phyloP scores from a whole-genome alignment of 2,113 vertebrate genomes.

The Eupsittula cactorum region DNA sequence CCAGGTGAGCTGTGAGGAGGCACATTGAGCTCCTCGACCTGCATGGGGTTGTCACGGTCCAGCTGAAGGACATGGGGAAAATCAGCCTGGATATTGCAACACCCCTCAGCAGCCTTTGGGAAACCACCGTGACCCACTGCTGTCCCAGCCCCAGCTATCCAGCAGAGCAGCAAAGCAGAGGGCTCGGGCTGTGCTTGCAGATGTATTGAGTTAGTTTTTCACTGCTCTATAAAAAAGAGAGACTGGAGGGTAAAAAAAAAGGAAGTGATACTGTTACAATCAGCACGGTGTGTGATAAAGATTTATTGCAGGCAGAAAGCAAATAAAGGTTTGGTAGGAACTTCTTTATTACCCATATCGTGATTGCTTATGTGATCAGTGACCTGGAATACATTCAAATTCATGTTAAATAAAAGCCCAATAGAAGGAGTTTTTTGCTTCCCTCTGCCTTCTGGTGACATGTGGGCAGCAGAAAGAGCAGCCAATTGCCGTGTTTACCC shows the following conservation, averaged over 20 bases:
- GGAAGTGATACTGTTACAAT: constrained; percentile 66
- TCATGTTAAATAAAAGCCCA: constrained; percentile 62
- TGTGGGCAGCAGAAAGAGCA: constrained; percentile 31
- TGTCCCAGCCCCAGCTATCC: not conserved
- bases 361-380: constrained; percentile 56
- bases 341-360: constrained; percentile 67
- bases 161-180: not conserved
- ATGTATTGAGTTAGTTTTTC: not conserved
- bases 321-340: constrained; percentile 72
- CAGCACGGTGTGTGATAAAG: constrained; percentile 62
- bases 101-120: not conserved
- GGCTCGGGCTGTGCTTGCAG: not conserved
- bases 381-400: constrained; percentile 67
- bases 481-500: not conserved
- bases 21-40: not conserved
- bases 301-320: constrained; percentile 74
- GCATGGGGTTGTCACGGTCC: rapidly evolving
- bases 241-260: rapidly evolving
- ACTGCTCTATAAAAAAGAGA: not conserved
- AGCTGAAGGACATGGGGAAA: not conserved
- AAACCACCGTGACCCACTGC: not conserved
- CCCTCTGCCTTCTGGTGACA: not conserved
- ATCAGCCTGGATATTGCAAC: not conserved
- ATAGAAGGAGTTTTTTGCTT: not conserved
- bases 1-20: not conserved